Evolutionary conservation across 2,797 vertebrate genomes (phyloP).

Genomic region (Leptodactylus fallax): DNA sequence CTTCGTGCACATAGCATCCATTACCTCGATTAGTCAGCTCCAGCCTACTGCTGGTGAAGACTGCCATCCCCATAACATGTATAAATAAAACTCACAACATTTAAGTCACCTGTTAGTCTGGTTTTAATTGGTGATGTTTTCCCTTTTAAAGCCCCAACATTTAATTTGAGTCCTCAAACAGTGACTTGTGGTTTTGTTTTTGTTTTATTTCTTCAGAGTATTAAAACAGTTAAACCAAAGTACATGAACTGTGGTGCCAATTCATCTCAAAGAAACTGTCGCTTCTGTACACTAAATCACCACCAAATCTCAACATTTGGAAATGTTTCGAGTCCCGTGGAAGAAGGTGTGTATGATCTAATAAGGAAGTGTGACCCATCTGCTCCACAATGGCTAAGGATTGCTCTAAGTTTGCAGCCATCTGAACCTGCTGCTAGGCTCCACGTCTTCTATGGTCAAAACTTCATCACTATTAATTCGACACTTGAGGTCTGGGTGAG

Average conservation of each 20-base stretch:
- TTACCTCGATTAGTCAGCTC: too few relatives aligned
- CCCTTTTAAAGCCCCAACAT: too few relatives aligned
- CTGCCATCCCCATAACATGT: too few relatives aligned
- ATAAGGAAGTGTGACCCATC: background rate
- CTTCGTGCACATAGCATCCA: too few relatives aligned
- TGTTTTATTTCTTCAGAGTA: background rate
- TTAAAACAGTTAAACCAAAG: background rate
- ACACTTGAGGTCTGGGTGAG: conserved; percentile 28
- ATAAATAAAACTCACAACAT: too few relatives aligned
- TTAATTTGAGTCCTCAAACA: too few relatives aligned
- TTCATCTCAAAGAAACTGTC: background rate
- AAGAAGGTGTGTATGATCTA: background rate
- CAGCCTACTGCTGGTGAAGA: too few relatives aligned
- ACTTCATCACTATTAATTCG: background rate
- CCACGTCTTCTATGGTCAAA: conserved; percentile 4
- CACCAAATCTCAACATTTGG: background rate
- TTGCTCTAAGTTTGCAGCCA: background rate
- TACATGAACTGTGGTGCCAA: background rate
- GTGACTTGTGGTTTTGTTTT: too few relatives aligned
- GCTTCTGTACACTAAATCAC: background rate
- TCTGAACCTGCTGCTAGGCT: background rate
- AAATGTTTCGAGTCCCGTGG: background rate
- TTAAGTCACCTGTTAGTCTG: too few relatives aligned
- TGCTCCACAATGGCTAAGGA: background rate
- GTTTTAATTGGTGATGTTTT: too few relatives aligned